phyloP scores from a whole-genome alignment of 2,888 invertebrate genomes.

The Leptarthrus brevirostris region DNA sequence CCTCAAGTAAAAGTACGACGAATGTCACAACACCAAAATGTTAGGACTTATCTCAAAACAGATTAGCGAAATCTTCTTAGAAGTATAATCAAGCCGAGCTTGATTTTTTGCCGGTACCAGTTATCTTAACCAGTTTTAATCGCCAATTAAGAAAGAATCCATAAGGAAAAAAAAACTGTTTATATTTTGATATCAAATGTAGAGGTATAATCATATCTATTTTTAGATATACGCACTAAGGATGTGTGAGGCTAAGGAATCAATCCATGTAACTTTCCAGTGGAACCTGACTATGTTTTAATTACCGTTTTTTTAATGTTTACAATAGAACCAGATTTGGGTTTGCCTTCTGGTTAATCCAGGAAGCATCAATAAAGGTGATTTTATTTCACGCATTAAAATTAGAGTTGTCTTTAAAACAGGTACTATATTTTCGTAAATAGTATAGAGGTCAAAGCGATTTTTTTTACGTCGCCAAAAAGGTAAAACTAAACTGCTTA shows the following conservation, averaged over 20 bases:
- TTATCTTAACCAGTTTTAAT: background rate
- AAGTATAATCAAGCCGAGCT: background rate
- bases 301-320: too few species aligned
- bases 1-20: background rate
- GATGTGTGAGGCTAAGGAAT: background rate
- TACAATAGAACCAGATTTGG: too few species aligned
- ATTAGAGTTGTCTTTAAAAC: too few species aligned
- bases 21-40: background rate
- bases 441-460: too few species aligned
- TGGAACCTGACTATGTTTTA: background rate
- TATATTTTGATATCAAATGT: background rate
- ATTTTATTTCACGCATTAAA: too few species aligned
- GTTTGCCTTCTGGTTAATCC: too few species aligned
- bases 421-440: too few species aligned
- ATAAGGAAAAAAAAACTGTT: background rate
- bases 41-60: background rate
- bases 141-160: background rate
- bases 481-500: too few species aligned
- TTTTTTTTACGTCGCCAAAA: too few species aligned
- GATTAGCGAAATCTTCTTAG: background rate
- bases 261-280: background rate
- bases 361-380: too few species aligned
- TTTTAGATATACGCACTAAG: background rate
- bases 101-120: background rate
- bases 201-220: background rate